Conservation (phyloP, 2,113 vertebrate genomes). For the Empidonax alnorum region DNA sequence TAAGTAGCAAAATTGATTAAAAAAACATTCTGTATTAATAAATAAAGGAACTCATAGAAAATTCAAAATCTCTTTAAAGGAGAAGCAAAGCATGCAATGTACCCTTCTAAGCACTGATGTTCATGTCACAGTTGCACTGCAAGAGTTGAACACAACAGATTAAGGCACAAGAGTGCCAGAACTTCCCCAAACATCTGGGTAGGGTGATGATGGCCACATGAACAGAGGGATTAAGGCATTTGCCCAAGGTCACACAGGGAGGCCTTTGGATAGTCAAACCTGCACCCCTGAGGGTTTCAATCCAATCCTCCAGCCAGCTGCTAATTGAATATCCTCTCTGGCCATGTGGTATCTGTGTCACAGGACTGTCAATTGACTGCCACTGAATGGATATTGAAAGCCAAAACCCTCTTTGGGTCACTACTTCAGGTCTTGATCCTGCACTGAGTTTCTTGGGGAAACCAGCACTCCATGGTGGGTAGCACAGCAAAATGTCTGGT, state of each 20-base stretch:
- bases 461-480: background rate
- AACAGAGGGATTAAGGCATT: background rate
- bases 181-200: background rate
- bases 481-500: background rate
- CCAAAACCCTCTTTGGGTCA: background rate
- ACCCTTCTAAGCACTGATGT: background rate
- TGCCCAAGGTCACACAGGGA: background rate
- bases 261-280: background rate
- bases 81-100: background rate
- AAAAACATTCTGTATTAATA: background rate
- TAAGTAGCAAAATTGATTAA: background rate
- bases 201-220: background rate
- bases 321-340: background rate
- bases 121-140: accelerated
- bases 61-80: background rate
- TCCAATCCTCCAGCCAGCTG: background rate
- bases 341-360: background rate
- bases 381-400: background rate
- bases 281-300: background rate
- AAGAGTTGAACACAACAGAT: background rate
- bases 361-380: background rate
- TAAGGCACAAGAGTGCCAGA: background rate
- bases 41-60: background rate
- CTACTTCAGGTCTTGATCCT: background rate
- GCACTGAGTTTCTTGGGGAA: background rate